Base-by-base conservation (phyloP, 2,797 vertebrate species). In the Brachymystax lenok region DNA sequence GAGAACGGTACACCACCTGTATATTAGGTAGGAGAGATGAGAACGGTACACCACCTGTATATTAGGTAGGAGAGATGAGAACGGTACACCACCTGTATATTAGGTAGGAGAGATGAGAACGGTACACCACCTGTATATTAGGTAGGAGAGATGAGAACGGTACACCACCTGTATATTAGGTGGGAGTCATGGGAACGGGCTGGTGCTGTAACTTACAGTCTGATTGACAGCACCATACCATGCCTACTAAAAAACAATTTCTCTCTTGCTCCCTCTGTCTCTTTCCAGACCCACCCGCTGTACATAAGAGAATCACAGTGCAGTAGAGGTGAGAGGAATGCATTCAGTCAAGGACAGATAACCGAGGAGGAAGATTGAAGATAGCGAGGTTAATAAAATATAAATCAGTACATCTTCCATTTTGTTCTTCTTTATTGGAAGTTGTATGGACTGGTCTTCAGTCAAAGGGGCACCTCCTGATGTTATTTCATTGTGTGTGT, bases 211-310 rank as follows among this genome's bases (percentile, higher is more conserved):
- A 91, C 33, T 6, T 35, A 90, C 88, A 90, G 88, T 74, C 87
- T 93, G 91, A 92, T 79, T 92, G 92, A 91, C 91, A 92, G 91
- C 87, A 74, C 88, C 84, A 71, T 75, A 90, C 88, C 86, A 89
- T 85, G 80, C 76, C 71, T 63, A 80, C 33, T 35, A 35, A 35
- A 35, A 1, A 35, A 35, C 1, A 6, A 7, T 35, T 35, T 35
- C 33, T 7, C 33, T 35, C 33, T 7, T 35, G 33, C 33, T 35
- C 33, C 33, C 33, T 24, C 24, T 0, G 33, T 35, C 33, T 35
- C 33, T 35, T 35, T 83, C 84, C 86, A 84, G 80, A 88, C 81
- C 83, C 73, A 84, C 88, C 86, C 83, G 86, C 84, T 76, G 88
- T 85, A 89, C 79, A 80, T 86, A 90, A 87, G 87, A 86, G 33